Conservation (phyloP, 2,888 invertebrate species). For the Aleiodes alternator region DNA sequence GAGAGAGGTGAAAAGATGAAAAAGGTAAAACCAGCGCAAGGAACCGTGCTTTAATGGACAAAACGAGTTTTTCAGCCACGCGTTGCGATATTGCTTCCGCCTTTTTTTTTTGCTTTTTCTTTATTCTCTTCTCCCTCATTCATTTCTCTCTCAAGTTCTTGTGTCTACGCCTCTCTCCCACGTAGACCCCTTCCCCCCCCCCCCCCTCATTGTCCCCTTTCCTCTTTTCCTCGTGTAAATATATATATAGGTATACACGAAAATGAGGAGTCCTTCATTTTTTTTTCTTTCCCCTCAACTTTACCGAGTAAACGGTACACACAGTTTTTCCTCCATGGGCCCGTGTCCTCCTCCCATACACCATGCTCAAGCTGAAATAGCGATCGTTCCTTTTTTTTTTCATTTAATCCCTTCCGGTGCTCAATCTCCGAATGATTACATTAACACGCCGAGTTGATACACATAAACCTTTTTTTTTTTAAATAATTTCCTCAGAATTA, state of each 20-base stretch:
- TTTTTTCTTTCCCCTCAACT: neutral
- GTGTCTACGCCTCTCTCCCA: slow-evolving; percentile 27
- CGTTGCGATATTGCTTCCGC: slow-evolving; percentile 68
- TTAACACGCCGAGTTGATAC: slow-evolving; percentile 40
- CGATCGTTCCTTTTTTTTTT: slow-evolving; percentile 51
- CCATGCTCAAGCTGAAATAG: slow-evolving; percentile 55
- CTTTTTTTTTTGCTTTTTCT: slow-evolving; percentile 55
- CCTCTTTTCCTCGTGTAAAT: too few species aligned
- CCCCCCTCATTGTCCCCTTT: too few species aligned
- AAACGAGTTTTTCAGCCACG: slow-evolving; percentile 70
- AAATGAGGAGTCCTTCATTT: slow-evolving; percentile 25
- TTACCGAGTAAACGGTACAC: slow-evolving; percentile 41
- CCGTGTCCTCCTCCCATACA: slow-evolving; percentile 37
- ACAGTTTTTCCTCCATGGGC: slow-evolving; percentile 50
- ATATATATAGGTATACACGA: slow-evolving; percentile 8
- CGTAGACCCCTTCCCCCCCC: slow-evolving; percentile 19
- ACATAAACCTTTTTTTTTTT: too few species aligned
- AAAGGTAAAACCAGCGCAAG: slow-evolving; percentile 44
- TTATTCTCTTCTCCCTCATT: slow-evolving; percentile 24
- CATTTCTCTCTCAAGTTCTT: slow-evolving; percentile 30
- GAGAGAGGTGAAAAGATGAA: slow-evolving; percentile 39
- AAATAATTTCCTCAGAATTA: too few species aligned
- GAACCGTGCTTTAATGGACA: slow-evolving; percentile 69
- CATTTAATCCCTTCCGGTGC: slow-evolving; percentile 52
- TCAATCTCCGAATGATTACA: slow-evolving; percentile 54